These are phyloP conservation scores for Serranus cabrilla DNA, from an alignment of 2,797 vertebrate species.

Conservation along the genomic window DNA sequence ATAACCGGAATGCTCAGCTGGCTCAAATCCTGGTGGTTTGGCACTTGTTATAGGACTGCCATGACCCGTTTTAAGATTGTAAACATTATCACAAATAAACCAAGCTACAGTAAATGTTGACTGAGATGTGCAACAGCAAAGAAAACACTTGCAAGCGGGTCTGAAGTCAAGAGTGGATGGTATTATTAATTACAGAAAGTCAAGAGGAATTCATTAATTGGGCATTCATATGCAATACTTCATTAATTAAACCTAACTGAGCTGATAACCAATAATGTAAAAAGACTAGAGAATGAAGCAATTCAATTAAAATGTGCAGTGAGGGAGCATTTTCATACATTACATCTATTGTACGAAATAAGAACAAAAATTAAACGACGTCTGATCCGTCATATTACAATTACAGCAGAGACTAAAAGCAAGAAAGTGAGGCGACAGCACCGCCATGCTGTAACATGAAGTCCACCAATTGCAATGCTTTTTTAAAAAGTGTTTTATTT, in stretches of 20 bases:
- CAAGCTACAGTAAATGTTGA: not conserved
- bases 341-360: not conserved
- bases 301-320: not conserved
- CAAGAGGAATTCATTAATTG: not conserved
- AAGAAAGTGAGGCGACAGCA: not conserved
- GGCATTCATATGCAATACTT: not conserved
- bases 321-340: not conserved
- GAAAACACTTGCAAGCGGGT: not conserved
- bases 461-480: not conserved
- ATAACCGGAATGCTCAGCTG: not conserved
- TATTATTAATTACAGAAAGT: not conserved
- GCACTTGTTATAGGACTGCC: not conserved
- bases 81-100: not conserved
- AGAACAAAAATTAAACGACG: not conserved
- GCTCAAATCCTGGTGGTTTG: not conserved
- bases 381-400: not conserved
- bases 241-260: not conserved
- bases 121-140: not conserved
- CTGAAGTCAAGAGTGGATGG: not conserved
- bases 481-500: not conserved
- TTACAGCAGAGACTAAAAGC: not conserved
- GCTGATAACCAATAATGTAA: not conserved
- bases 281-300: slow-evolving; percentile 1
- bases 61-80: not conserved
- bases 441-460: not conserved